Evolutionary conservation across 2,113 vertebrate genomes (phyloP).

Genomic region (Ailuropoda melanoleuca): DNA sequence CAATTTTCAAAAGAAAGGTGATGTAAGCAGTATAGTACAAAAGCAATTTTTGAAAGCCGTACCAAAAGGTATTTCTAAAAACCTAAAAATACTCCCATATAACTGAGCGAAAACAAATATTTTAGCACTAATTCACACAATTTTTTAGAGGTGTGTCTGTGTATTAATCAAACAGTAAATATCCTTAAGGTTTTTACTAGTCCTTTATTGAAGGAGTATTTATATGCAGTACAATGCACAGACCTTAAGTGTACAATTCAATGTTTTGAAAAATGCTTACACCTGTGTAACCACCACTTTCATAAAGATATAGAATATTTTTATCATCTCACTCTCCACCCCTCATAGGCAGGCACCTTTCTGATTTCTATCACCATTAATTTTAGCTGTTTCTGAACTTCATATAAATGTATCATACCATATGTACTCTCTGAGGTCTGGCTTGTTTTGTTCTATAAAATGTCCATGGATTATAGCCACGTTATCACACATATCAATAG

Average conservation of each 20-base stretch:
- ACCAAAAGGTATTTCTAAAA: conserved; percentile 10
- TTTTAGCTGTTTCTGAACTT: conserved; percentile 30
- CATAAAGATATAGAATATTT: conserved; percentile 27
- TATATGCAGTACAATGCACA: conserved; percentile 22
- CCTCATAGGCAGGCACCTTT: not conserved
- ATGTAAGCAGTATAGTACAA: not conserved
- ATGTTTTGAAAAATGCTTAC: conserved; percentile 14
- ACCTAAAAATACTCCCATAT: conserved; percentile 36
- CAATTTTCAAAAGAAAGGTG: conserved; percentile 22
- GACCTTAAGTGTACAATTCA: not conserved
- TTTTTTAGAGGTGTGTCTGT: not conserved
- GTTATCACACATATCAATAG: not conserved
- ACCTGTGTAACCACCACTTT: not conserved
- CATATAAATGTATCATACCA: not conserved
- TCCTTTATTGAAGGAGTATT: not conserved
- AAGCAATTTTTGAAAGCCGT: not conserved
- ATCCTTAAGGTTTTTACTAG: not conserved
- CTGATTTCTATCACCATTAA: conserved; percentile 27
- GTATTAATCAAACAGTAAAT: not conserved
- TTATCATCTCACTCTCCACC: not conserved
- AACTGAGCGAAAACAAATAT: conserved; percentile 42
- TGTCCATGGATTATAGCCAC: not conserved
- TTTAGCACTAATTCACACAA: not conserved
- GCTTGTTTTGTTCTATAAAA: not conserved
- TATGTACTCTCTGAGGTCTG: not conserved